phyloP scores from a whole-genome alignment of 2,888 invertebrate genomes.

The Chaetoderma sp. region DNA sequence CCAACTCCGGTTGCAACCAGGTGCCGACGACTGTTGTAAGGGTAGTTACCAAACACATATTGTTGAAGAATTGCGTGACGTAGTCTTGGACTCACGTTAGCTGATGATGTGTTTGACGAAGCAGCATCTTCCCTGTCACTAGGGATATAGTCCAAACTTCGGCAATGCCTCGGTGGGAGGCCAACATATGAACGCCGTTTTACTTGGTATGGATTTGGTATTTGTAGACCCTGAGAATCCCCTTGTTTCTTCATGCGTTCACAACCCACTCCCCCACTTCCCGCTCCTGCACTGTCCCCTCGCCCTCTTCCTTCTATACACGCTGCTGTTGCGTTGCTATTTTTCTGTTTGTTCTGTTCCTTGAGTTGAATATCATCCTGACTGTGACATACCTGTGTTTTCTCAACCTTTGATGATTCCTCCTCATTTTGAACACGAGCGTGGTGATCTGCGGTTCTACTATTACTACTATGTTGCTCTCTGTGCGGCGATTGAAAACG shows the following conservation, averaged over 20 bases:
- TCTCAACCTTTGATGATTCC: too few relatives aligned
- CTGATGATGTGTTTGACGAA: constrained; percentile 50
- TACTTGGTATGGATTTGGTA: constrained; percentile 53
- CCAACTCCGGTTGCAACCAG: constrained; percentile 43
- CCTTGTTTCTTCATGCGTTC: too few relatives aligned
- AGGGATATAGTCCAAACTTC: constrained; percentile 66
- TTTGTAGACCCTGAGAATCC: too few relatives aligned
- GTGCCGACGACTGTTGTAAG: too few relatives aligned
- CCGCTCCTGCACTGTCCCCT: background rate
- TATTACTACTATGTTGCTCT: too few relatives aligned
- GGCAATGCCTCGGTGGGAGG: constrained; percentile 59
- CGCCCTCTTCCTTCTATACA: constrained; percentile 7
- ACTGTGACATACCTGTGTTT: too few relatives aligned
- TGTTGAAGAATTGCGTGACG: constrained; percentile 53
- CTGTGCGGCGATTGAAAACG: too few relatives aligned
- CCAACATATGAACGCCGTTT: constrained; percentile 55
- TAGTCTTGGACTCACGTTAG: constrained; percentile 56
- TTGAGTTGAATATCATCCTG: constrained; percentile 30
- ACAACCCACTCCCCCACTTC: background rate
- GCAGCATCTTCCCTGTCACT: constrained; percentile 62
- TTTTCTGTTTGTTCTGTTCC: constrained; percentile 7
- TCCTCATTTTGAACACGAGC: too few relatives aligned
- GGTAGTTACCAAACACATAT: constrained; percentile 46
- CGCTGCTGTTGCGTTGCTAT: constrained; percentile 3
- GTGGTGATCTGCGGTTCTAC: too few relatives aligned